phyloP scores from a whole-genome alignment of 2,797 vertebrate genomes.

The Numenius phaeopus region DNA sequence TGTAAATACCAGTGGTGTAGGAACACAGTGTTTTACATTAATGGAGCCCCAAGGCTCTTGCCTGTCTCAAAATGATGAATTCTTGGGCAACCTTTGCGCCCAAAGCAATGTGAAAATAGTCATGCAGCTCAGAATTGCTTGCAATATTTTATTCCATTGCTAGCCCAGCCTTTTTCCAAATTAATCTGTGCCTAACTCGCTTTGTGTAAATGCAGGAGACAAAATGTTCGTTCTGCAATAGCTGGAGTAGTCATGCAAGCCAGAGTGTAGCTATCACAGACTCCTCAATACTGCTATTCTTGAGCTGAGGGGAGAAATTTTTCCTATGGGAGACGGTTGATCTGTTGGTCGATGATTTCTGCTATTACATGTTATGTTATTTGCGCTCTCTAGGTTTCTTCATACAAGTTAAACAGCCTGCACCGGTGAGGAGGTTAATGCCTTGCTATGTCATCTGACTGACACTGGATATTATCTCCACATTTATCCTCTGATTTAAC shows the following conservation, averaged over 20 bases:
- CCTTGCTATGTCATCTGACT: background rate
- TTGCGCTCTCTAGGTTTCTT: background rate
- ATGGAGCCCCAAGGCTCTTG: background rate
- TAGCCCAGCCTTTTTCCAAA: background rate
- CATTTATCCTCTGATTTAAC: background rate
- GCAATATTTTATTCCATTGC: background rate
- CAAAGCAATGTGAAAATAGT: background rate
- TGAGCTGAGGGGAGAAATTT: background rate
- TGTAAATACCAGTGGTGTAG: background rate
- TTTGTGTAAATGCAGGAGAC: background rate
- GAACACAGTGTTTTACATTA: background rate
- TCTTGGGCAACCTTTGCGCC: background rate
- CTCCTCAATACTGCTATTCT: background rate
- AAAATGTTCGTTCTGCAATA: background rate
- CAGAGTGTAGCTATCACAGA: background rate
- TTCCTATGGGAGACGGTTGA: background rate
- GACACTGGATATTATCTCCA: background rate
- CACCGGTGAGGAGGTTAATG: background rate
- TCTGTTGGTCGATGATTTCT: background rate
- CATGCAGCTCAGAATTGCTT: background rate
- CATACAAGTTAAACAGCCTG: background rate
- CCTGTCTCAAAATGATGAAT: background rate
- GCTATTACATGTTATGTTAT: background rate
- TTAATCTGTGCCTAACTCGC: background rate
- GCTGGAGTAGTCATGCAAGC: background rate